These are phyloP conservation scores for Odontothrips loti DNA, from an alignment of 2,888 invertebrate species.

Conservation along the genomic window DNA sequence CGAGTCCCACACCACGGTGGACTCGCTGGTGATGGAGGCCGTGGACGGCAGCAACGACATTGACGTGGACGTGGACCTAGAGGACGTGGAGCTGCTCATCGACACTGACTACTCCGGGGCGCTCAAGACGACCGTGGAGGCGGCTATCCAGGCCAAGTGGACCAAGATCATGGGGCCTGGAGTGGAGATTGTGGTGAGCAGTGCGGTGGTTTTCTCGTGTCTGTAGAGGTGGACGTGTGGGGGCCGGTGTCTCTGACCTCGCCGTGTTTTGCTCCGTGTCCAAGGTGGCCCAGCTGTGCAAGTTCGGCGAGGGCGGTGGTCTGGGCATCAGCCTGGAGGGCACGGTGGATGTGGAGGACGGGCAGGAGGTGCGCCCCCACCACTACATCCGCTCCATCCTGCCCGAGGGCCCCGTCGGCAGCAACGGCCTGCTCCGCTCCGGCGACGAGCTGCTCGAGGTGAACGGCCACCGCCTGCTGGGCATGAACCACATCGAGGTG, in stretches of 20 bases:
- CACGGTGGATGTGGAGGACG: slow-evolving; percentile 97
- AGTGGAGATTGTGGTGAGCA: slow-evolving; percentile 75
- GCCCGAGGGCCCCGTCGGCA: slow-evolving; percentile 96
- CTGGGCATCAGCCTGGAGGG: slow-evolving; percentile 96
- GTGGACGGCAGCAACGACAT: slow-evolving; percentile 58
- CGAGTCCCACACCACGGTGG: slow-evolving; percentile 75
- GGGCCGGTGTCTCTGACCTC: background rate
- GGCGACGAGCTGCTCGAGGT: slow-evolving; percentile 94
- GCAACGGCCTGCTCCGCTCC: slow-evolving; percentile 79
- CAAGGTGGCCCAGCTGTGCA: slow-evolving; percentile 86
- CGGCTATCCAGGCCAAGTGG: slow-evolving; percentile 75
- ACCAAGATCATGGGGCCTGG: slow-evolving; percentile 72
- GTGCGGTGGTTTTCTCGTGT: background rate
- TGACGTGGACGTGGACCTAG: slow-evolving; percentile 61
- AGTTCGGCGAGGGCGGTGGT: slow-evolving; percentile 87
- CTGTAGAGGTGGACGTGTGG: background rate
- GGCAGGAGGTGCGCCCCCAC: slow-evolving; percentile 94
- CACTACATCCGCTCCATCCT: slow-evolving; percentile 97
- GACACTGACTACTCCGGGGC: slow-evolving; percentile 51
- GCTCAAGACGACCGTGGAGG: slow-evolving; percentile 69
- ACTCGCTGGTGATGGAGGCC: slow-evolving; percentile 61
- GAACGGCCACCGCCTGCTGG: slow-evolving; percentile 80
- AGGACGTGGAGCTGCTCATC: slow-evolving; percentile 56
- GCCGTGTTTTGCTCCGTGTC: background rate
- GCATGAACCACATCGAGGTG: slow-evolving; percentile 92